These are phyloP conservation scores for Brachionus calyciflorus DNA, from an alignment of 1,140 invertebrate genomes.

Conservation along the genomic window DNA sequence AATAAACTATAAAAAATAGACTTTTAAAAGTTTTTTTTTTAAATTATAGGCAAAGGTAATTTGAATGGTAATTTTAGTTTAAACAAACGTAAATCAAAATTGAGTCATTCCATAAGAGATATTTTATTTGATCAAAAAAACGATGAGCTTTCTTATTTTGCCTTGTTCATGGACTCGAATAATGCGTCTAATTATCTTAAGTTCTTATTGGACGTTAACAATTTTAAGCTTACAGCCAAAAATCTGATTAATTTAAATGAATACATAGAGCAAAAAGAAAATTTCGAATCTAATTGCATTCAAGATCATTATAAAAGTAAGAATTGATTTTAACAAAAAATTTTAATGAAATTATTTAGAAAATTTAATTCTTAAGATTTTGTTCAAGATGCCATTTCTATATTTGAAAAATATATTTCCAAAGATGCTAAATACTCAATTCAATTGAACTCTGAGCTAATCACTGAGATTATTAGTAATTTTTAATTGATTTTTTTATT, in stretches of 20 bases:
- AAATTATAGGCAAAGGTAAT: constrained; percentile 20
- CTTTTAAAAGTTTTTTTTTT: not conserved
- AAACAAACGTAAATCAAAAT: constrained; percentile 8
- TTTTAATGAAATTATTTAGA: not conserved
- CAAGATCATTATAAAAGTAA: not conserved
- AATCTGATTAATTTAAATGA: not conserved
- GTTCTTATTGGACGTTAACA: constrained; percentile 13
- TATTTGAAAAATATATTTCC: constrained; percentile 34
- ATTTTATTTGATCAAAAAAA: constrained; percentile 28
- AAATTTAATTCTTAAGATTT: not conserved
- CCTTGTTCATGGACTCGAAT: constrained; percentile 24
- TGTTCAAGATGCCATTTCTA: not conserved
- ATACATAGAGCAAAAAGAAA: no score
- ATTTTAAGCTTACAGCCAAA: not conserved
- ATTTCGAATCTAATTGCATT: no score
- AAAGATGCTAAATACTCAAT: constrained; percentile 13
- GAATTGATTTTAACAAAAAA: not conserved
- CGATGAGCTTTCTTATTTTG: constrained; percentile 15
- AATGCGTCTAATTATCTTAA: not conserved
- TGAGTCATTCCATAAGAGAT: constrained; percentile 11
- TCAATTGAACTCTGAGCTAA: not conserved
- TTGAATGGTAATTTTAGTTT: not conserved
- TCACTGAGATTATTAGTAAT: constrained; percentile 18
- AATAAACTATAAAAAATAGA: no score
- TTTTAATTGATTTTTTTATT: not conserved